These are phyloP conservation scores for Tethea ocularis DNA, from an alignment of 2,888 invertebrate genomes.

Conservation along the genomic window DNA sequence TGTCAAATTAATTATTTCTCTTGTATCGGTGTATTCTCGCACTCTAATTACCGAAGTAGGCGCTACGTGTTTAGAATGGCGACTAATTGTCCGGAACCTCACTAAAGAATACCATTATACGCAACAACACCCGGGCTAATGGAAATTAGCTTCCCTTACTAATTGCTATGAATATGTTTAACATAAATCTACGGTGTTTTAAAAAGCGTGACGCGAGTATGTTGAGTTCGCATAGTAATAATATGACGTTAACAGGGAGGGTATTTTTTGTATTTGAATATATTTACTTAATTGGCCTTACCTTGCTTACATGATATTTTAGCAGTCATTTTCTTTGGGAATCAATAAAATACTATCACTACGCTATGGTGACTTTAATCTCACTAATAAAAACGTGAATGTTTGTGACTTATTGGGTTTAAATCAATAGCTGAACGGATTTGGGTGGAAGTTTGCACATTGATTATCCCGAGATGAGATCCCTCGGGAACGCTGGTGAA, in stretches of 20 bases:
- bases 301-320: background rate
- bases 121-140: conserved; percentile 52
- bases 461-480: too few species aligned
- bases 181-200: conserved; percentile 59
- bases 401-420: too few species aligned
- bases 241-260: background rate
- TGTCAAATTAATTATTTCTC: conserved; percentile 51
- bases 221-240: conserved; percentile 8
- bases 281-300: background rate
- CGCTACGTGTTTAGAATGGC: conserved; percentile 44
- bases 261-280: background rate
- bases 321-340: background rate
- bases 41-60: conserved; percentile 49
- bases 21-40: conserved; percentile 39
- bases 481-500: too few species aligned
- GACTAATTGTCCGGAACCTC: conserved; percentile 25
- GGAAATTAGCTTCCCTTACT: conserved; percentile 59
- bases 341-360: too few species aligned
- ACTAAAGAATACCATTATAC: conserved; percentile 38
- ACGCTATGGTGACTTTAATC: too few species aligned
- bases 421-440: too few species aligned
- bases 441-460: too few species aligned
- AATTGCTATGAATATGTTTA: conserved; percentile 66
- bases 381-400: too few species aligned
- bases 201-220: conserved; percentile 56